Evolutionary conservation across 1,140 invertebrate genomes (phyloP).

Genomic region (Orchestia grillus): DNA sequence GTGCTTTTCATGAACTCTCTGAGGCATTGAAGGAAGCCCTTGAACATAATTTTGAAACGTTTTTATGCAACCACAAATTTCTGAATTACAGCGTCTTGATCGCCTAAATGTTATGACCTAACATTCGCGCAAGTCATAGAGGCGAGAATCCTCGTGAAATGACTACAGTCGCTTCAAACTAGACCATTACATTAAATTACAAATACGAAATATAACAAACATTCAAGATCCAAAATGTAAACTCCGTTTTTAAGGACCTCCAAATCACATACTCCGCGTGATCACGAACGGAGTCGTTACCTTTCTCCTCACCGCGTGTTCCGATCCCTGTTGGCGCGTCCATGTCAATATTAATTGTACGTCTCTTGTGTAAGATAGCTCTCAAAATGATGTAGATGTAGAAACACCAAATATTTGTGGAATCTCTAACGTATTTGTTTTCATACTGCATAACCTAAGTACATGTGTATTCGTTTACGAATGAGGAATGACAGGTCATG

Average conservation of each 20-base stretch:
- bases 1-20: background rate
- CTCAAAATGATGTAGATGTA: constrained; percentile 22
- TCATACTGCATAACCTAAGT: constrained; percentile 41
- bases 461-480: background rate
- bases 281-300: background rate
- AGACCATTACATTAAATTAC: background rate
- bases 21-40: background rate
- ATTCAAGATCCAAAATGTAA: background rate
- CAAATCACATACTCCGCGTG: background rate
- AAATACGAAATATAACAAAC: background rate
- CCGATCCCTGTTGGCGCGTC: background rate
- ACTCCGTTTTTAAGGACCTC: background rate
- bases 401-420: constrained; percentile 47
- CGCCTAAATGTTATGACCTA: background rate
- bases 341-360: background rate
- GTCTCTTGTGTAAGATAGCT: background rate
- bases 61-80: too few relatives aligned
- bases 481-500: background rate
- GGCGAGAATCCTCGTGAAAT: background rate
- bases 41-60: background rate
- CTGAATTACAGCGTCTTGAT: background rate
- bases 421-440: constrained; percentile 45
- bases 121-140: too few relatives aligned
- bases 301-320: background rate
- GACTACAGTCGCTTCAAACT: background rate